Base-by-base conservation (phyloP, 37 sponge, comb jelly and placozoan genomes). In the Mnemiopsis leidyi region DNA sequence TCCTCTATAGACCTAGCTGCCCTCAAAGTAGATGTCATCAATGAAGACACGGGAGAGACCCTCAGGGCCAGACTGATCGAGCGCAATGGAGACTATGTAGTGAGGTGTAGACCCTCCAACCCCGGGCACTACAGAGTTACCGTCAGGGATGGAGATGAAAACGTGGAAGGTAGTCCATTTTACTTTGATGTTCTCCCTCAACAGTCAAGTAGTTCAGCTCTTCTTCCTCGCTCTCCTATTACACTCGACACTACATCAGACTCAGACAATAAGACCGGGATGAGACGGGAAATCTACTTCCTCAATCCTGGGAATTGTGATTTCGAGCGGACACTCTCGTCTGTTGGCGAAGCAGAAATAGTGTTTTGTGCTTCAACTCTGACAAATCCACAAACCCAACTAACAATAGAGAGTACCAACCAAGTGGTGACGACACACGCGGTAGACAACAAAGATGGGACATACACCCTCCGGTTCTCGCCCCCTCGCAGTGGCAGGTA, bases 101-200 rank as follows among this genome's bases (percentile, higher is more conserved):
- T 71, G 7, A n/a, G 75, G 75, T 71, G 75, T 71, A 71, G 75
- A 71, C 75, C 75, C 7, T 29, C 75, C 5, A 28, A 29, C 20
- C 75, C 75, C 23, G 75, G 75, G 3, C 75, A 71, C 30, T 71
- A 71, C 75, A n/a, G 75, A 28, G 75, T 71, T 18, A 71, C 5
- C 20, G 75, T 71, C 30, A 29, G 5, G 75, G 75, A 71, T 71
- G 75, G 75, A 71, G 75, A 29, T 5, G 23, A 18, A 23, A 24
- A 71, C 20, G 75, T 71, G 30, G 75, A 71, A 18, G 75, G 75
- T n/a, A 71, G 75, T 28, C 75, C 75, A 18, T 71, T 71, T 18
- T 71, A 71, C 30, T 71, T 71, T 71, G 75, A 71, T 71, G 75
- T 71, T 24, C 75, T 71, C 75, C 75, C 75, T 5, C 75, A 71